Evolutionary conservation across 2,888 invertebrate genomes (phyloP).

Genomic region (Cataglyphis livida): DNA sequence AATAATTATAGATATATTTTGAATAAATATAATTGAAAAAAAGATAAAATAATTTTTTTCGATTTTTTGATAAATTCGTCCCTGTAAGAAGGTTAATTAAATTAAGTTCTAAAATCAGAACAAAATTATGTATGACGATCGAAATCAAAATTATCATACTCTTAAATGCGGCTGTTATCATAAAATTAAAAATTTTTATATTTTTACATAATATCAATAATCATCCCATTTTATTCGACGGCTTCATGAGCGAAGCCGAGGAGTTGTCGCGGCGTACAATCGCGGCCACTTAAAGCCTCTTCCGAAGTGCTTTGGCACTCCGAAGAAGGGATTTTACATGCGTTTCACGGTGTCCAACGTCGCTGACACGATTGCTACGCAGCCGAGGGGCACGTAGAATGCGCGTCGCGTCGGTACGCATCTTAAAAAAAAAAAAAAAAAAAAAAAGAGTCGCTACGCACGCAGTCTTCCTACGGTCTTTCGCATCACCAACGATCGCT

Average conservation of each 20-base stretch:
- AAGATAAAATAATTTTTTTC: too few relatives aligned
- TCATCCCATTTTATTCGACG: neutral
- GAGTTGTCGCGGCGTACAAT: constrained; percentile 29
- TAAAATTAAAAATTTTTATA: neutral
- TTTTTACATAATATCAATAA: constrained; percentile 9
- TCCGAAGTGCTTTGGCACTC: constrained; percentile 57
- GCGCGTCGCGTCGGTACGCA: constrained; percentile 82
- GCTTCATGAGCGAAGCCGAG: constrained; percentile 7
- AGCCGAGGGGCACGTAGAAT: constrained; percentile 80
- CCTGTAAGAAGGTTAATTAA: neutral
- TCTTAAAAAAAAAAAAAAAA: constrained; percentile 74
- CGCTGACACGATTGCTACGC: constrained; percentile 83
- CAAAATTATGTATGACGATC: neutral
- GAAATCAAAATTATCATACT: neutral
- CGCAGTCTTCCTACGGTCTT: constrained; percentile 71
- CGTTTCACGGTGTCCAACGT: constrained; percentile 82
- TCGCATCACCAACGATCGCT: constrained; percentile 43
- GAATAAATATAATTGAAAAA: too few relatives aligned
- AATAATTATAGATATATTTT: too few relatives aligned
- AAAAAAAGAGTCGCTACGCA: constrained; percentile 69
- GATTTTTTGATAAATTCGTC: too few relatives aligned
- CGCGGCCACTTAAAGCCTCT: constrained; percentile 45
- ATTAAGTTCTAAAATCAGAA: neutral
- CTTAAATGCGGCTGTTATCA: neutral
- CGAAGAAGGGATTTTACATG: constrained; percentile 82